These are phyloP conservation scores for Melanotaenia parkinsoni DNA, from an alignment of 2,797 vertebrate genomes.

Conservation along the genomic window DNA sequence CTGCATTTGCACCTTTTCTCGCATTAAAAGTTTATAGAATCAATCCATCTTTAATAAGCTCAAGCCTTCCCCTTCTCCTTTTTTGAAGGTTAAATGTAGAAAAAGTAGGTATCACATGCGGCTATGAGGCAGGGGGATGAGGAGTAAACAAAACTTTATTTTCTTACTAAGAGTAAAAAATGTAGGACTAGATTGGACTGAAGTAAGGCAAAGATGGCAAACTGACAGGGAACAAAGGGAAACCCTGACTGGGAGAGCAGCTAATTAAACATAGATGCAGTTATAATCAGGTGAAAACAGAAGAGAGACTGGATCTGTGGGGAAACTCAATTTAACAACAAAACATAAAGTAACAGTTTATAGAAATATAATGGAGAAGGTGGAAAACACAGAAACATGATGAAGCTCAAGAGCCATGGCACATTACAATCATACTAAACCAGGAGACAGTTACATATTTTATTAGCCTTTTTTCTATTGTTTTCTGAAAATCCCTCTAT, in stretches of 20 bases:
- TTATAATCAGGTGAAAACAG: not conserved
- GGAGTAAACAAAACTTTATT: too few relatives aligned
- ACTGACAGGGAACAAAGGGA: too few relatives aligned
- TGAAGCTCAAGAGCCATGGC: not conserved
- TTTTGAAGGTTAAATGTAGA: not conserved
- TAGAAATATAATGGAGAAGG: not conserved
- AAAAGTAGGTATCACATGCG: too few relatives aligned
- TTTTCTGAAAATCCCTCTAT: too few relatives aligned
- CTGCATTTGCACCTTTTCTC: not conserved
- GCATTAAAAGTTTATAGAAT: not conserved
- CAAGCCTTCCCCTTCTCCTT: not conserved
- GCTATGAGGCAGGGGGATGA: too few relatives aligned
- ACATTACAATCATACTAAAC: too few relatives aligned
- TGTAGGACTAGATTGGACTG: not conserved
- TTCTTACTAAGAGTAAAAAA: too few relatives aligned
- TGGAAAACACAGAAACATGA: not conserved
- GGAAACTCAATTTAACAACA: not conserved
- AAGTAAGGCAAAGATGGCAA: not conserved
- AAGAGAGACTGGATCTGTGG: not conserved
- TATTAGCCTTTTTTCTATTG: too few relatives aligned
- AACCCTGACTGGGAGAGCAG: too few relatives aligned
- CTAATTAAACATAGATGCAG: too few relatives aligned
- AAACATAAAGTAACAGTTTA: not conserved
- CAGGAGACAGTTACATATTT: too few relatives aligned
- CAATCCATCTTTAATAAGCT: not conserved